Evolutionary conservation across 2,797 vertebrate genomes (phyloP).

Genomic region (Betta splendens): DNA sequence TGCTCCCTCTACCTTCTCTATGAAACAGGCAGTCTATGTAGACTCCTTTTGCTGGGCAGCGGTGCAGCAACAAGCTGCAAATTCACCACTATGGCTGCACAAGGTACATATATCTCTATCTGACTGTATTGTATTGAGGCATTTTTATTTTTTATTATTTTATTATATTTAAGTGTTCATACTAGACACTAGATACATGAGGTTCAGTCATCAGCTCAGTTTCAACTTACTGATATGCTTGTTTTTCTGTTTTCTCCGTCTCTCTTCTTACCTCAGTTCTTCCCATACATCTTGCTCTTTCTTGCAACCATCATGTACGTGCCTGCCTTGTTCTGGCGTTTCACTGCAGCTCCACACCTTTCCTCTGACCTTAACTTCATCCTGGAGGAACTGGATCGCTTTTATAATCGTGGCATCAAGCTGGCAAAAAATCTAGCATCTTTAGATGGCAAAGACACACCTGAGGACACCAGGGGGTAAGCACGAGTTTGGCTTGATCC

Average conservation of each 20-base stretch:
- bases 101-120: slow-evolving; percentile 84
- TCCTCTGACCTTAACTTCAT: slow-evolving; percentile 95
- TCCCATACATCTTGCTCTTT: slow-evolving; percentile 92
- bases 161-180: too few relatives aligned
- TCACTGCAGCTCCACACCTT: slow-evolving; percentile 89
- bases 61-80: slow-evolving; percentile 84
- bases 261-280: slow-evolving; percentile 82
- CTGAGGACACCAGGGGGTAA: slow-evolving; percentile 70
- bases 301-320: slow-evolving; percentile 91
- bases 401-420: slow-evolving; percentile 91
- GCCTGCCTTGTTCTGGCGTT: slow-evolving; percentile 91
- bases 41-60: slow-evolving; percentile 97
- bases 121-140: too few relatives aligned
- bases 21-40: slow-evolving; percentile 89
- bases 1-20: slow-evolving; percentile 88
- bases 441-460: slow-evolving; percentile 58
- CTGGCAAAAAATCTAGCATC: slow-evolving; percentile 84
- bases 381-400: slow-evolving; percentile 96
- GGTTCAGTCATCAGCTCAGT: too few relatives aligned
- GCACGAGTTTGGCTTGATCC: background rate
- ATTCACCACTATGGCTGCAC: slow-evolving; percentile 89
- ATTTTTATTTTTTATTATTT: too few relatives aligned
- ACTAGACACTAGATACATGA: too few relatives aligned
- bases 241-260: background rate
- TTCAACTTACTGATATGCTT: too few relatives aligned